These are phyloP conservation scores for Lathronympha strigana DNA, from an alignment of 2,888 invertebrate genomes.

Conservation along the genomic window DNA sequence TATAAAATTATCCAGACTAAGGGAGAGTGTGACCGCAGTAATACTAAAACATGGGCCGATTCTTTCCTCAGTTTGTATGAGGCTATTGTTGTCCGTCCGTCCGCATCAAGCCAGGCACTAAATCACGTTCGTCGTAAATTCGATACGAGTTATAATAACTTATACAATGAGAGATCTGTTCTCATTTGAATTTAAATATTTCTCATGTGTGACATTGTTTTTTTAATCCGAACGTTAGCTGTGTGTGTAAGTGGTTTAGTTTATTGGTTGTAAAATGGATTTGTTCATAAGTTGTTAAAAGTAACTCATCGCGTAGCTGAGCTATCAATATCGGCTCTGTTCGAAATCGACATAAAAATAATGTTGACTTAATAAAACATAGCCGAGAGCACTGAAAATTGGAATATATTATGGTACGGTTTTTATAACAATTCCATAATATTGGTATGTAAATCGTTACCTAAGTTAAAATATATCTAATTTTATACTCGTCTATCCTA, in stretches of 20 bases:
- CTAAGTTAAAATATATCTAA: too few relatives aligned
- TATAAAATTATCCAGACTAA: slow-evolving; percentile 67
- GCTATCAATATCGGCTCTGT: slow-evolving; percentile 6
- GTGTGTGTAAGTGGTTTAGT: slow-evolving; percentile 24
- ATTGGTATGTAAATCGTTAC: too few relatives aligned
- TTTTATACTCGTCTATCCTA: too few relatives aligned
- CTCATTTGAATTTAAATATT: slow-evolving; percentile 70
- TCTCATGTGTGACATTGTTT: slow-evolving; percentile 56
- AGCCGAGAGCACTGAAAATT: neutral
- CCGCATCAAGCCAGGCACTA: slow-evolving; percentile 79
- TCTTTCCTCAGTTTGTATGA: slow-evolving; percentile 67
- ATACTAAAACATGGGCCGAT: slow-evolving; percentile 73
- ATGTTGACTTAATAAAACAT: neutral
- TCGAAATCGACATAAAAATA: neutral
- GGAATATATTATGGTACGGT: neutral
- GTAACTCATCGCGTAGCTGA: slow-evolving; percentile 14
- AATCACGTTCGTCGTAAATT: slow-evolving; percentile 83
- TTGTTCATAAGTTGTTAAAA: slow-evolving; percentile 29
- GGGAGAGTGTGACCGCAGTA: slow-evolving; percentile 71
- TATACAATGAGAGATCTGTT: slow-evolving; percentile 77
- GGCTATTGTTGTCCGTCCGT: slow-evolving; percentile 78
- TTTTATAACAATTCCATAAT: too few relatives aligned
- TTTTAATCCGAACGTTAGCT: slow-evolving; percentile 41
- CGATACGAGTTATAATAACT: slow-evolving; percentile 63
- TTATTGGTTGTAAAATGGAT: slow-evolving; percentile 26